Conservation (phyloP, 2,888 invertebrate genomes). For the Cryptosula pallasiana region DNA sequence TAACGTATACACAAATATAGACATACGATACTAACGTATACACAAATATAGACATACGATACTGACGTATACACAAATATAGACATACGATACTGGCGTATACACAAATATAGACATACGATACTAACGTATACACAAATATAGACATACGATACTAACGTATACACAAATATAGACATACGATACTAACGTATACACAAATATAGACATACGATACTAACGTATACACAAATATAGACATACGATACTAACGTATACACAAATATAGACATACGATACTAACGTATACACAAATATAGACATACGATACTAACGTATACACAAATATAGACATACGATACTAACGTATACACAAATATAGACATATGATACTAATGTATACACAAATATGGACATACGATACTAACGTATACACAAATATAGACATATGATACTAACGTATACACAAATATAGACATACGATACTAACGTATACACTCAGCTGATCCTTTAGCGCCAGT, state of each 20-base stretch:
- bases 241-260: neutral
- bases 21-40: neutral
- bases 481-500: conserved; percentile 29
- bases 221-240: neutral
- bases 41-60: neutral
- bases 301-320: no score
- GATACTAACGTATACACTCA: conserved; percentile 33
- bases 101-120: neutral
- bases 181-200: neutral
- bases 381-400: neutral
- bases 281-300: neutral
- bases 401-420: neutral
- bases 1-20: neutral
- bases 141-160: neutral
- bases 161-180: neutral
- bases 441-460: neutral
- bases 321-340: no score
- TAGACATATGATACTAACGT: neutral
- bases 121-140: neutral
- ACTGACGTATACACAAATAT: neutral
- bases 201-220: neutral
- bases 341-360: no score
- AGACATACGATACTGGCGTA: neutral
- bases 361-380: neutral
- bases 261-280: neutral